Evolutionary conservation across 1,140 invertebrate genomes (phyloP).

Genomic region (Periplaneta americana): DNA sequence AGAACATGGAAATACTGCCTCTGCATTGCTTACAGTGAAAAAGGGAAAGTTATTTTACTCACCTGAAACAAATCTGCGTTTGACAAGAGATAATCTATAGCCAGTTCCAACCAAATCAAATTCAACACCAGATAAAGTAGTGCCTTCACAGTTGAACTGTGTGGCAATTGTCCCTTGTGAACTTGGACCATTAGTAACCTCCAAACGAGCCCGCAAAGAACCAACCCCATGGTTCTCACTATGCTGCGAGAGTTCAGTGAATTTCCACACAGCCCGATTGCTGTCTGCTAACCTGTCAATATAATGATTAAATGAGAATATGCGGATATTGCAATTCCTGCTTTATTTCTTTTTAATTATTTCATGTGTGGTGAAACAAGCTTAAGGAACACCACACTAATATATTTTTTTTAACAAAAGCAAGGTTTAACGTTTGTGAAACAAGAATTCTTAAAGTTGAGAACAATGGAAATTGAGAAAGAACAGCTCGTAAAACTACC

Average conservation of each 20-base stretch:
- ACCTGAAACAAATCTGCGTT: conserved; percentile 91
- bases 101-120: conserved; percentile 85
- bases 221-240: conserved; percentile 85
- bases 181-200: conserved; percentile 74
- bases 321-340: too few species aligned
- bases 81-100: conserved; percentile 89
- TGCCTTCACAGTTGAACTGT: conserved; percentile 93
- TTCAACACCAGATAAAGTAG: conserved; percentile 88
- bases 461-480: background rate
- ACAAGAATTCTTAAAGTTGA: background rate
- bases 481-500: background rate
- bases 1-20: too few species aligned
- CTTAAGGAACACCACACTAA: too few species aligned
- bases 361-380: too few species aligned
- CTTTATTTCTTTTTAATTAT: too few species aligned
- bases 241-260: conserved; percentile 85
- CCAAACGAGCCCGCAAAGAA: conserved; percentile 83
- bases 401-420: background rate
- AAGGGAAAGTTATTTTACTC: conserved; percentile 35
- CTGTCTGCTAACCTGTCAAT: conserved; percentile 65
- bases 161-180: conserved; percentile 77
- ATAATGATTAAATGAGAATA: background rate
- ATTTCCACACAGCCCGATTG: conserved; percentile 83
- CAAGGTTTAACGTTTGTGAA: background rate
- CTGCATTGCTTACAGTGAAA: too few species aligned